Evolutionary conservation across 2,113 vertebrate species (phyloP), one percentile per base, ranked within the genome.

Genomic region (Notarius lentiginosus): DNA sequence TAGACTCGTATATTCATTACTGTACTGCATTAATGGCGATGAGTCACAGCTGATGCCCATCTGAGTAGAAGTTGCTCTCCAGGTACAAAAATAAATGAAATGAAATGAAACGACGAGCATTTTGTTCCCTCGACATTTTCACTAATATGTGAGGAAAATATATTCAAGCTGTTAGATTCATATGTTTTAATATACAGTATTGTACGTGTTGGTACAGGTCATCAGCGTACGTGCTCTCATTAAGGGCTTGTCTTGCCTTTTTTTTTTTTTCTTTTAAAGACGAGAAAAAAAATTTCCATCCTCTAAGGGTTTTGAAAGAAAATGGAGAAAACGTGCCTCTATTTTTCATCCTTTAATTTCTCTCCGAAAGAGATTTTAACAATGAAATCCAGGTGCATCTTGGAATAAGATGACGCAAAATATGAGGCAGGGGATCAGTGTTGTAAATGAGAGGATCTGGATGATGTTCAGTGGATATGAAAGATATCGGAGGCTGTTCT

Each of bases 11-110:
- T n/a, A 8, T 82, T 82, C 24, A 51, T 82, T 66, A 82, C 51
- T 27, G 3, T 49, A 66, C 27, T 65, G 60, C 53, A 5, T 27
- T 27, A 66, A 56, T 53, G 49, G 47, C 6, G 81, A 66, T 82
- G 81, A 83, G 41, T 83, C 41, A 83, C 61, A 68, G 81, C 61
- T 83, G 81, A 49, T 83, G 27, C 18, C 20, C 18, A 61, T 18
- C 79, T 61, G 20, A 82, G 60, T 60, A 47, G 47, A 60, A 22
- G 79, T 22, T n/a, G 41, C 34, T 66, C n/a, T 66, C 41, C 3
- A 18, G 15, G 61, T 51, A n/a, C 61, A 83, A 66, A 83, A 83
- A 83, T 66, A 83, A 47, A 66, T 15, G 14, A 41, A 63, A 63
- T 15, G 30, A 63, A 9, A 41, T 41, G 34, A 30, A 30, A 30